Conservation (phyloP, 1,140 invertebrate species). For the Thaumetopoea pityocampa region DNA sequence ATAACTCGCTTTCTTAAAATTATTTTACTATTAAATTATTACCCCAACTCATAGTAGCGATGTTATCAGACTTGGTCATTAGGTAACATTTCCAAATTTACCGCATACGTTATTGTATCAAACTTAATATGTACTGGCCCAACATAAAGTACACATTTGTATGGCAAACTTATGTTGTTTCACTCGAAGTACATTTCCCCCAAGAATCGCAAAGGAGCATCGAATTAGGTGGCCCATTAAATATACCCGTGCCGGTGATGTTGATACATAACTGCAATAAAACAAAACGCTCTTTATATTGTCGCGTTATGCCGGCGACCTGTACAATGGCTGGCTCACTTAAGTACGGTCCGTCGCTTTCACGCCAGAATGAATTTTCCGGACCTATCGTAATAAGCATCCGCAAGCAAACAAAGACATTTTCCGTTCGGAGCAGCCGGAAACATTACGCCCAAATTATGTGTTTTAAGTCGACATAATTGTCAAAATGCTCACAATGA, state of each 20-base stretch:
- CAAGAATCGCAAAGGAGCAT: conserved; percentile 29
- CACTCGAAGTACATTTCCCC: conserved; percentile 21
- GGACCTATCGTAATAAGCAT: conserved; percentile 56
- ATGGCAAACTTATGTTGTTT: too few species aligned
- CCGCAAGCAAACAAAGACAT: conserved; percentile 56
- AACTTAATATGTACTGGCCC: too few species aligned
- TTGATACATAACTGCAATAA: conserved; percentile 51
- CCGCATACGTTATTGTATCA: too few species aligned
- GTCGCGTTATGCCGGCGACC: conserved; percentile 23
- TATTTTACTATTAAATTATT: too few species aligned
- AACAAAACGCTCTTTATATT: conserved; percentile 54
- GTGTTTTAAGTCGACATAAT: conserved; percentile 30
- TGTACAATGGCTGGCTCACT: conserved; percentile 45
- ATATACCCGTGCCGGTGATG: conserved; percentile 42
- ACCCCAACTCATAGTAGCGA: too few species aligned
- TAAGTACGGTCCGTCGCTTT: conserved; percentile 55
- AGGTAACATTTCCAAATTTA: too few species aligned
- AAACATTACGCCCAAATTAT: conserved; percentile 49
- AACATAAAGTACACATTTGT: too few species aligned
- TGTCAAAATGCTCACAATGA: conserved; percentile 21
- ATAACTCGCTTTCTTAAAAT: too few species aligned
- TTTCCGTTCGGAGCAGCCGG: conserved; percentile 40
- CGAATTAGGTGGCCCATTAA: conserved; percentile 44
- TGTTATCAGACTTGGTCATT: too few species aligned
- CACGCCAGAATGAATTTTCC: conserved; percentile 46